Evolutionary conservation across 2,888 invertebrate species (phyloP).

Genomic region (Pilophorus perplexus): DNA sequence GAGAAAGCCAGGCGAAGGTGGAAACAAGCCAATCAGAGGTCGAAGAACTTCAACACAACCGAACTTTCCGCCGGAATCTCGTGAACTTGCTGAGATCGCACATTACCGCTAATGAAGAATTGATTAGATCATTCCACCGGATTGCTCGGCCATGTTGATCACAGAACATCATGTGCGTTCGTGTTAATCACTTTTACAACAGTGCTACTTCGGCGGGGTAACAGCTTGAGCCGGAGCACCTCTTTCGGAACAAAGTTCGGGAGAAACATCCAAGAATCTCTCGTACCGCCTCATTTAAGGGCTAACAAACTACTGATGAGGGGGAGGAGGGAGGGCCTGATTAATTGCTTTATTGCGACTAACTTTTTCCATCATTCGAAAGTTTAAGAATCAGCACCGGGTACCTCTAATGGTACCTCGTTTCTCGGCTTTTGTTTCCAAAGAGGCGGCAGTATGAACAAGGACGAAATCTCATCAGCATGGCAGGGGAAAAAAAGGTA

Average conservation of each 20-base stretch:
- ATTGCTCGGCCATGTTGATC: neutral
- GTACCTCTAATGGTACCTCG: too few species aligned
- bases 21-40: too few species aligned
- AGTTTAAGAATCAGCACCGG: constrained; percentile 5
- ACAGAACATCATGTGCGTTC: neutral
- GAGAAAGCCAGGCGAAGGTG: too few species aligned
- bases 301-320: neutral
- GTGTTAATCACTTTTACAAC: neutral
- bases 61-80: neutral
- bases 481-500: too few species aligned
- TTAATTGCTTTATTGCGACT: constrained; percentile 26
- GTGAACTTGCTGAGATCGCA: neutral
- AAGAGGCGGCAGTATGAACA: too few species aligned
- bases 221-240: too few species aligned
- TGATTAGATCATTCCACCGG: constrained; percentile 7
- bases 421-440: too few species aligned
- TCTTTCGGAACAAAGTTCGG: neutral
- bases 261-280: neutral
- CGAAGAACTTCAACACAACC: too few species aligned
- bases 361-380: constrained; percentile 20
- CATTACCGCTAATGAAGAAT: constrained; percentile 18
- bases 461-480: too few species aligned
- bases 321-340: neutral
- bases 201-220: neutral
- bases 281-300: constrained; percentile 7